phyloP scores from a whole-genome alignment of 2,888 invertebrate species.

The Autographa gamma region DNA sequence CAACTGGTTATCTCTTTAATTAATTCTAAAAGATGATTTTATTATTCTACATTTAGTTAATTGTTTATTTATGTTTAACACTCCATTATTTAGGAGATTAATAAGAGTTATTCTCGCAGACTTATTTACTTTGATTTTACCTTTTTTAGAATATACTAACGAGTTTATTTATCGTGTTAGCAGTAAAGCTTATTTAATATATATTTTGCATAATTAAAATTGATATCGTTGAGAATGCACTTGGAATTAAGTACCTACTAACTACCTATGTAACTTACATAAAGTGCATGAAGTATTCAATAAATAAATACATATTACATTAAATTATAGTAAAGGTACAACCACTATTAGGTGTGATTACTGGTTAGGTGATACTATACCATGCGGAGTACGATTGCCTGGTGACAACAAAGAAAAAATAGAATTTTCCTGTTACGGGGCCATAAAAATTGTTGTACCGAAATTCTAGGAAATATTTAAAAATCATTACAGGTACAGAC shows the following conservation, averaged over 20 bases:
- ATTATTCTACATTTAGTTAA: not conserved
- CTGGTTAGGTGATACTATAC: not conserved
- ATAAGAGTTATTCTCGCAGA: not conserved
- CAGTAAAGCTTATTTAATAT: not conserved
- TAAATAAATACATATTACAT: no score
- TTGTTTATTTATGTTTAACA: conserved; percentile 4
- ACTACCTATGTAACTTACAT: no score
- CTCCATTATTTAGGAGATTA: not conserved
- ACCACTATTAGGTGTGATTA: no score
- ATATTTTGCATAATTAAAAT: no score
- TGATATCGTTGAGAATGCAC: no score
- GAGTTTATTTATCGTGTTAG: not conserved
- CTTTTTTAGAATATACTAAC: not conserved
- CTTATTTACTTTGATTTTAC: not conserved
- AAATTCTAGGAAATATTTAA: conserved; percentile 14
- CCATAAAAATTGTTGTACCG: not conserved
- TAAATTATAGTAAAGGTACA: no score
- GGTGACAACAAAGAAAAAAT: not conserved
- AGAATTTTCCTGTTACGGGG: not conserved
- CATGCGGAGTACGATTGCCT: not conserved
- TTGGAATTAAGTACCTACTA: no score
- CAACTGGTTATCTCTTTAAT: conserved; percentile 4
- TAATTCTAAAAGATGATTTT: conserved; percentile 4
- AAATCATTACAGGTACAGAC: conserved; percentile 30
- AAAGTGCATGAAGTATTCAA: no score